Evolutionary conservation across 2,113 vertebrate genomes (phyloP), one percentile per base, ranked within the genome.

Genomic region (Paramormyrops kingsleyae): DNA sequence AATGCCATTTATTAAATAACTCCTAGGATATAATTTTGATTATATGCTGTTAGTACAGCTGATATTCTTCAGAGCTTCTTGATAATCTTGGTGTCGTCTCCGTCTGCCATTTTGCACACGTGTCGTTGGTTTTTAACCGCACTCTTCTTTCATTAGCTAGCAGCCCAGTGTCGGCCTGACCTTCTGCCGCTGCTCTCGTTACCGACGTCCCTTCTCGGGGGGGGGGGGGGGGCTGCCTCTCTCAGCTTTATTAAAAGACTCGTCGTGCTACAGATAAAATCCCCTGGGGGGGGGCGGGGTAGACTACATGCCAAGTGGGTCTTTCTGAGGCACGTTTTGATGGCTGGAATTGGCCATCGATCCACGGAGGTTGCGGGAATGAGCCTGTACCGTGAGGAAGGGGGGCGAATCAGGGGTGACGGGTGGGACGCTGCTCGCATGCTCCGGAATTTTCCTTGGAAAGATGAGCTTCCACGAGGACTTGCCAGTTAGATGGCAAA

Each of bases 241-340:
- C 83, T 84, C 44, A 13, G 83, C 44, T 47, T 84, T 44, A 84
- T 84, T 84, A 84, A 84, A 84, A 84, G 42, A 84, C n/a, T 47
- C 6, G 13, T 49, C 21, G 50, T 53, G 49, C 49, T 53, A 31
- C 85, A 87, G n/a, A 53, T 53, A 87, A 31, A 87, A 50, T 52
- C 19, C 42, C 19, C 5, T 0, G 49, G 27, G 27, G n/a, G 85
- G 7, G 17, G 77, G 35, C 1, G 47, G 3, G 8, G 84, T 13
- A 50, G 9, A 31, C 24, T n/a, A 31, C 27, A 49, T 50, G 85
- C 85, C 49, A 35, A 27, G 85, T n/a, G n/a, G 27, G n/a, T 31
- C 85, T 87, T 35, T 87, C 27, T 87, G 5, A 53, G 85, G 24
- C n/a, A 49, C 24, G 24, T 49, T 86, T 86, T 86, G 24, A 86